A percentile compares a stretch with the other conserved stretches of the same genome.
phyloP scores from a whole-genome alignment of 1,140 invertebrate species.

The Matsumurasca onukii region DNA sequence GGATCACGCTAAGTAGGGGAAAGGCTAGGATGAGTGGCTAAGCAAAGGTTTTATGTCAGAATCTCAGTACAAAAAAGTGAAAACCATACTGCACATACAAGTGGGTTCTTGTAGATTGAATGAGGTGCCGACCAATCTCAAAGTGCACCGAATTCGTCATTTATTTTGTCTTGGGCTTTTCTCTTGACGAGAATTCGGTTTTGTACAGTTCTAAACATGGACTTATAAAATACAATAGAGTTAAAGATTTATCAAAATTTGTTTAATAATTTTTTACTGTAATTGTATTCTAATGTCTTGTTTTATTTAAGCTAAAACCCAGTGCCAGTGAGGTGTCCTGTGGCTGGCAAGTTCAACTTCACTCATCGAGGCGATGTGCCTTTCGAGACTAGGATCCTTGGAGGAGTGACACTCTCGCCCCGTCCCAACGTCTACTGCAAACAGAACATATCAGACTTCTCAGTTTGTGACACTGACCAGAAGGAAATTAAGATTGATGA shows the following conservation, averaged over 20 bases:
- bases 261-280: conserved; percentile 6
- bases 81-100: too few relatives aligned
- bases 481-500: conserved; percentile 93
- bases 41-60: too few relatives aligned
- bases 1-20: too few relatives aligned
- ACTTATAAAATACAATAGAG: background rate
- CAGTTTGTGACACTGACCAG: conserved; percentile 90
- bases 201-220: too few relatives aligned
- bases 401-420: conserved; percentile 91
- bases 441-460: conserved; percentile 92
- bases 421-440: conserved; percentile 92
- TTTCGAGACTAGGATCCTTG: conserved; percentile 90
- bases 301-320: conserved; percentile 77
- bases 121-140: too few relatives aligned
- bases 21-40: too few relatives aligned
- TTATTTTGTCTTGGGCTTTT: conserved; percentile 23
- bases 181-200: too few relatives aligned
- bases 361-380: conserved; percentile 82
- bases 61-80: too few relatives aligned
- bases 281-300: background rate
- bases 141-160: background rate
- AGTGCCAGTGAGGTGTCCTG: conserved; percentile 88
- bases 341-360: conserved; percentile 95
- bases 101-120: too few relatives aligned
- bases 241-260: background rate